Evolutionary conservation across 1,140 invertebrate species (phyloP), one percentile per base, ranked within the genome.

Genomic region (Schlechtendalia chinensis): DNA sequence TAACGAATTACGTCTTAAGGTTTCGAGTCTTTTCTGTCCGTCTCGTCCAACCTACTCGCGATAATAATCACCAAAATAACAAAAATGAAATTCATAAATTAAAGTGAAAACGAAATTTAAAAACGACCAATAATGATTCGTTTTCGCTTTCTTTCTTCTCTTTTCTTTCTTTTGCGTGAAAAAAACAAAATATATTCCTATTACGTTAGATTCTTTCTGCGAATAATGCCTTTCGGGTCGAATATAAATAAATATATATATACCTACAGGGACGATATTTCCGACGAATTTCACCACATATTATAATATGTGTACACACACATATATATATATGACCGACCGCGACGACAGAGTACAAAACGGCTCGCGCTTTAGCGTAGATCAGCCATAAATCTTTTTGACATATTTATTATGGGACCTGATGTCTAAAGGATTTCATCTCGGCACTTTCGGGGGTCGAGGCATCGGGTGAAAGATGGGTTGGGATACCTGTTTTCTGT

Each of bases 301-400:
- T 39, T 39, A 39, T 39, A 4, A 39, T 39, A 8, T 39, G 8
- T 39, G 8, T 39, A 39, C 8, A 39, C 3, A 39, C 8, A 39
- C 8, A 39, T 39, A 39, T 39, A 39, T 39, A 39, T 39, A 39
- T 39, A 39, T 8, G 32, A 4, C 22, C 71, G 27, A 24, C 6
- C 32, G 16, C 50, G 24, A 29, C 39, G 65, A 12, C 29, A 22
- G 72, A 75, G 54, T 53, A 75, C 72, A 59, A 75, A 75, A 75
- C 22, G 54, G 53, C 72, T 56, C 54, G 53, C 24, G 19, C 71
- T 74, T 24, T 24, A 29, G 27, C 58, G 53, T 54, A 39, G 72
- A 75, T 59, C 72, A n/a, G 72, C 72, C n/a, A 75, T 75, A 75
- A 75, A 75, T 75, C 54, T 75, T 75, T 19, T 56, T 75, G 72